These are phyloP conservation scores for Zonotrichia albicollis DNA, from an alignment of 2,797 vertebrate genomes.

Conservation along the genomic window DNA sequence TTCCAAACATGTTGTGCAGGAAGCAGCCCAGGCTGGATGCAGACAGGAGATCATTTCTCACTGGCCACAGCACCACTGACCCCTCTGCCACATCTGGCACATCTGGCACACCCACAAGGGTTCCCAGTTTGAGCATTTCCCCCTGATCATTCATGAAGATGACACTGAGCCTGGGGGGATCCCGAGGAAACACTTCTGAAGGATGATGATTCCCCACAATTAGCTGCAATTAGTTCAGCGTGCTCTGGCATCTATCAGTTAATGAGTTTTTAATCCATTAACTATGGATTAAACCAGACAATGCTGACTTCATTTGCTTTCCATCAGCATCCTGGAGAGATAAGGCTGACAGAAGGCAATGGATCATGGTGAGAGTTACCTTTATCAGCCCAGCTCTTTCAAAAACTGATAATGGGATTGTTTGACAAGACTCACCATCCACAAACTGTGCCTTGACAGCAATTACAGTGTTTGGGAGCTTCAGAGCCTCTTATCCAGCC, in stretches of 20 bases:
- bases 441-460: not conserved
- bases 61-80: not conserved
- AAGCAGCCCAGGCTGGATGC: rapidly evolving
- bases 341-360: not conserved
- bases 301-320: not conserved
- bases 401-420: not conserved
- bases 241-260: constrained; percentile 14
- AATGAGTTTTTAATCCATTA: constrained; percentile 57
- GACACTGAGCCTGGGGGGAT: not conserved
- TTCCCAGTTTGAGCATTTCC: not conserved
- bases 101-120: not conserved
- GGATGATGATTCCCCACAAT: not conserved
- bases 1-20: not conserved
- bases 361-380: not conserved
- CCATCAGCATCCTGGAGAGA: not conserved
- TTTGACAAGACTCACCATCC: not conserved
- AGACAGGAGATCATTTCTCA: not conserved
- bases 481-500: not conserved
- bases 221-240: not conserved
- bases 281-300: constrained; percentile 3
- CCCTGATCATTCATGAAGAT: not conserved
- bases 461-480: not conserved
- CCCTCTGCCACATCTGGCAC: not conserved
- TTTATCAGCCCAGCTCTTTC: not conserved
- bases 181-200: constrained; percentile 26